These are phyloP conservation scores for Diorhabda sublineata DNA, from an alignment of 1,140 invertebrate species.

Conservation along the genomic window DNA sequence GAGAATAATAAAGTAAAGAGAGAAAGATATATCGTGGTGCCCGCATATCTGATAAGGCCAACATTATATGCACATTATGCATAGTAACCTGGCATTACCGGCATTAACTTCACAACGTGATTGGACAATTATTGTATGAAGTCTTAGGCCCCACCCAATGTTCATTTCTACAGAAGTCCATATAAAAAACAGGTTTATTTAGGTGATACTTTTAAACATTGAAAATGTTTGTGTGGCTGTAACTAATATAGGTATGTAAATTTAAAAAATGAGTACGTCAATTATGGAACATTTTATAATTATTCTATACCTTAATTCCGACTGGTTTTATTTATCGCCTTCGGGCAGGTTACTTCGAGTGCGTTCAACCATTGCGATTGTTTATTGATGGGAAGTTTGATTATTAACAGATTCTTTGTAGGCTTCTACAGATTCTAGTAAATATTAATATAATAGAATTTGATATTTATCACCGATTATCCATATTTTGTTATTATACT, in stretches of 20 bases:
- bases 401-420: conserved; percentile 14
- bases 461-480: not conserved
- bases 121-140: conserved; percentile 40
- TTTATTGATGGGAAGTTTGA: conserved; percentile 17
- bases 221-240: conserved; percentile 22
- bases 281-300: conserved; percentile 34
- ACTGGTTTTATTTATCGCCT: conserved; percentile 17
- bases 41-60: conserved; percentile 24
- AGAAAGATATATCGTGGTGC: conserved; percentile 10
- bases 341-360: not conserved
- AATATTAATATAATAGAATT: conserved; percentile 1
- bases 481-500: too few relatives aligned
- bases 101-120: conserved; percentile 26
- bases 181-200: conserved; percentile 22
- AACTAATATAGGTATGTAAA: conserved; percentile 34
- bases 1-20: conserved; percentile 26
- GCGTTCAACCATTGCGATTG: conserved; percentile 17
- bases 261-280: conserved; percentile 29
- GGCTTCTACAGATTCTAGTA: conserved; percentile 1
- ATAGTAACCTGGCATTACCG: conserved; percentile 38
- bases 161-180: conserved; percentile 28
- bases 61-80: conserved; percentile 35
- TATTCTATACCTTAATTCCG: conserved; percentile 19
- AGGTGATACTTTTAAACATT: not conserved
- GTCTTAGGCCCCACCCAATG: conserved; percentile 35